phyloP scores from a whole-genome alignment of 1,140 invertebrate species.

The Pomacea maculata region DNA sequence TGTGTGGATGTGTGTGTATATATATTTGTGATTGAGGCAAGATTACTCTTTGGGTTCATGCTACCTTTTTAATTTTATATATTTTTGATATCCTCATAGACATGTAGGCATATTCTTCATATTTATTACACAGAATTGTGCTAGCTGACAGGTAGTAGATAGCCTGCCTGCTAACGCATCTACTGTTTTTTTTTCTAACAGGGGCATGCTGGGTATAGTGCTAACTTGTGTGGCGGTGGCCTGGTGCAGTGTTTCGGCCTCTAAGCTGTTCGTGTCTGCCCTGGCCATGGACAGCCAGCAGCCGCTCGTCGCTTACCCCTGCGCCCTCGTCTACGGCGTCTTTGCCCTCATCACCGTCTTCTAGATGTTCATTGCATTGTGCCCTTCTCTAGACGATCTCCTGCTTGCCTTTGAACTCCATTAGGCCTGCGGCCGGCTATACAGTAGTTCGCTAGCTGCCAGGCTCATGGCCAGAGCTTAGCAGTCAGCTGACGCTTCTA shows the following conservation, averaged over 20 bases:
- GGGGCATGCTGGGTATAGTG: slow-evolving; percentile 77
- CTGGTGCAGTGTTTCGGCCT: slow-evolving; percentile 93
- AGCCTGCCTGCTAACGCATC: not conserved
- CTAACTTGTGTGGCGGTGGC: slow-evolving; percentile 80
- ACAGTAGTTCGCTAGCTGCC: no score
- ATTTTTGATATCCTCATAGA: no score
- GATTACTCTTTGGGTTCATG: no score
- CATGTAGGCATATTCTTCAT: no score
- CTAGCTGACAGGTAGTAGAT: not conserved
- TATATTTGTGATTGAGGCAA: not conserved
- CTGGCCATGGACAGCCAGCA: slow-evolving; percentile 90
- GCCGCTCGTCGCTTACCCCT: slow-evolving; percentile 90
- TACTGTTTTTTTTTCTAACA: slow-evolving; percentile 47
- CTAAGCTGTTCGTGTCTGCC: slow-evolving; percentile 92
- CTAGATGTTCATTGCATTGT: slow-evolving; percentile 61
- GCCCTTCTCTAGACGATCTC: not conserved
- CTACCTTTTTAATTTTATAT: no score
- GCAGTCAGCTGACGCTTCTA: no score
- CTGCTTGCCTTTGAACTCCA: no score
- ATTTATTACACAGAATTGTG: not conserved
- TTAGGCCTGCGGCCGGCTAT: no score
- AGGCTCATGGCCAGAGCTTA: no score
- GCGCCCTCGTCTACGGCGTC: slow-evolving; percentile 92
- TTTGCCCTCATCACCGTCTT: slow-evolving; percentile 95
- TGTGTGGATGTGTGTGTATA: not conserved